A percentile compares a stretch with the other conserved stretches of the same genome.
Conservation (phyloP, 2,888 invertebrate genomes). For the Tenthredo notha region DNA sequence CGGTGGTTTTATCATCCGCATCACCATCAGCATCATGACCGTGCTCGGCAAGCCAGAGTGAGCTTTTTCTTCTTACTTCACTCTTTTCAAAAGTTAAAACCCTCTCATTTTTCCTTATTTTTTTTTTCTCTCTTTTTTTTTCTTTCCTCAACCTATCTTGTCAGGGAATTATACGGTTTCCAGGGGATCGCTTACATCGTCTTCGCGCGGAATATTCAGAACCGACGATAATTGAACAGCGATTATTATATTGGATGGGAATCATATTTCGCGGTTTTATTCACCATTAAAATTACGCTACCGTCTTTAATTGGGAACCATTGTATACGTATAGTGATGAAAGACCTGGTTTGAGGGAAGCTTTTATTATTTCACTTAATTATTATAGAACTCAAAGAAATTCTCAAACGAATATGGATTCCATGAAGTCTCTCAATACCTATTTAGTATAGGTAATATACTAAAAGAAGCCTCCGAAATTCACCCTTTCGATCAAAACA, state of each 20-base stretch:
- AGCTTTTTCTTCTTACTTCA: constrained; percentile 23
- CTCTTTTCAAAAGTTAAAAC: constrained; percentile 24
- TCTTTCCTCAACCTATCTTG: neutral
- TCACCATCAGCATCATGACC: constrained; percentile 35
- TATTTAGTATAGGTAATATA: neutral
- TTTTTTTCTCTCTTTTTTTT: neutral
- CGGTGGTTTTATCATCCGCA: constrained; percentile 13
- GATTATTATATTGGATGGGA: neutral
- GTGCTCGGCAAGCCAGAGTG: constrained; percentile 14
- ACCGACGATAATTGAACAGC: too few species aligned
- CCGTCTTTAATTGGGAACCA: neutral
- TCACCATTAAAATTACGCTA: neutral
- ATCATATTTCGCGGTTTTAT: neutral
- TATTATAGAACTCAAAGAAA: neutral
- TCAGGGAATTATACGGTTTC: neutral
- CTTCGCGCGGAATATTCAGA: neutral
- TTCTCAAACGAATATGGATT: neutral
- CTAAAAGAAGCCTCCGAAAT: neutral
- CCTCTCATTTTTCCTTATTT: neutral
- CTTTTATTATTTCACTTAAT: neutral
- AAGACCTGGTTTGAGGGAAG: neutral
- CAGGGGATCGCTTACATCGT: neutral
- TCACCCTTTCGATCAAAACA: neutral
- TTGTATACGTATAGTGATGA: neutral
- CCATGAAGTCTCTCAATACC: neutral